These are phyloP conservation scores for Bellardia pandia DNA, from an alignment of 2,888 invertebrate species.

Conservation along the genomic window DNA sequence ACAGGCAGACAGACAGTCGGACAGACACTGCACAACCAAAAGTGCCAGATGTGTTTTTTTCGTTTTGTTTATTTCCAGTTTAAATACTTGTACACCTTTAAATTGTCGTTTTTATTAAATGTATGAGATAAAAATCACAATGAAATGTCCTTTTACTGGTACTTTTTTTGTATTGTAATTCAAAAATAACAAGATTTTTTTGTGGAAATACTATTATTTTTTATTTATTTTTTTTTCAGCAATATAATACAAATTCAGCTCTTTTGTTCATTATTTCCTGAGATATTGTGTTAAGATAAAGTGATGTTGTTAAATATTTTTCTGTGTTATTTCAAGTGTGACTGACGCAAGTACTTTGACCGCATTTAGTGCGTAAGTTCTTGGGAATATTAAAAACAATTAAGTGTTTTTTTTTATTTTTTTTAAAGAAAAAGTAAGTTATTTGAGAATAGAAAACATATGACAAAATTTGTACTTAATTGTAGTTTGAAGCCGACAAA, in stretches of 20 bases:
- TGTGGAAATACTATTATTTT: slow-evolving; percentile 19
- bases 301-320: slow-evolving; percentile 4
- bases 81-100: slow-evolving; percentile 32
- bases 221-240: slow-evolving; percentile 17
- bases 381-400: slow-evolving; percentile 9
- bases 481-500: too few relatives aligned
- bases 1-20: background rate
- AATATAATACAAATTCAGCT: slow-evolving; percentile 11
- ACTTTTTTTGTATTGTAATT: slow-evolving; percentile 17
- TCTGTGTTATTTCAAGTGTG: slow-evolving; percentile 33
- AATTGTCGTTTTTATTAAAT: slow-evolving; percentile 52
- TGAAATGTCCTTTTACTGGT: slow-evolving; percentile 52
- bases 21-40: background rate
- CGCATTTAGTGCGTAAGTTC: slow-evolving; percentile 31
- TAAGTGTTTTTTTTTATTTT: background rate
- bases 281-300: slow-evolving; percentile 24
- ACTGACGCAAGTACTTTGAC: slow-evolving; percentile 46
- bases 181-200: background rate
- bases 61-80: slow-evolving; percentile 16
- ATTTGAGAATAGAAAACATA: background rate
- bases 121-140: slow-evolving; percentile 46
- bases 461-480: too few relatives aligned
- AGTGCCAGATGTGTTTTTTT: slow-evolving; percentile 44
- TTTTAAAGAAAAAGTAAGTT: background rate
- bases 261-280: background rate